These are phyloP conservation scores for Pemphredon lugubris DNA, from an alignment of 2,888 invertebrate species.

Conservation along the genomic window DNA sequence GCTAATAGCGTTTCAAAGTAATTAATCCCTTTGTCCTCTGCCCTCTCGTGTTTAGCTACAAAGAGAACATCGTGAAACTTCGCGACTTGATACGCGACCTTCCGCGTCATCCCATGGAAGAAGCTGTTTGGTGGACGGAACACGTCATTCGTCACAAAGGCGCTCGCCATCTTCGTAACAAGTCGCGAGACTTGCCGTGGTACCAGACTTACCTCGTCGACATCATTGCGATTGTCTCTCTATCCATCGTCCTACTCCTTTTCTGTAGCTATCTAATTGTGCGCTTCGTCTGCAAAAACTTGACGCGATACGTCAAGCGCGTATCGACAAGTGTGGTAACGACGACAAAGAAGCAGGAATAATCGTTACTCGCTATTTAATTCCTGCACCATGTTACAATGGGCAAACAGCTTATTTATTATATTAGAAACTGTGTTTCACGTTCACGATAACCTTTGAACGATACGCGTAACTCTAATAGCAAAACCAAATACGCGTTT, in stretches of 20 bases:
- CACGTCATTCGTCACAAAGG: slow-evolving; percentile 67
- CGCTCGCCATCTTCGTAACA: slow-evolving; percentile 51
- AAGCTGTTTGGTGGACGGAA: slow-evolving; percentile 65
- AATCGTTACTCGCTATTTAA: neutral
- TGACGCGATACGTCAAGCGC: neutral
- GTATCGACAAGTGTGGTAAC: too few relatives aligned
- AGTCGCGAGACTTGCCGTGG: slow-evolving; percentile 42
- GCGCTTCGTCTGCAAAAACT: neutral
- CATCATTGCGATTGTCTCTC: neutral
- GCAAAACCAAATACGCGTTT: too few relatives aligned
- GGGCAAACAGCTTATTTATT: too few relatives aligned
- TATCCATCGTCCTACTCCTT: neutral
- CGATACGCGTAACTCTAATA: too few relatives aligned
- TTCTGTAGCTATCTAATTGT: neutral
- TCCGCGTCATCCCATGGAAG: slow-evolving; percentile 52
- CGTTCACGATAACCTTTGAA: too few relatives aligned
- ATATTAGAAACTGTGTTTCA: too few relatives aligned
- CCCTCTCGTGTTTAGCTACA: slow-evolving; percentile 57
- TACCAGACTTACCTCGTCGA: slow-evolving; percentile 41
- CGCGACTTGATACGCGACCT: slow-evolving; percentile 48
- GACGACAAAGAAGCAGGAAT: slow-evolving; percentile 9
- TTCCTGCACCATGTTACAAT: too few relatives aligned
- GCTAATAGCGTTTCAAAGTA: slow-evolving; percentile 38
- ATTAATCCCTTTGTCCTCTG: slow-evolving; percentile 38
- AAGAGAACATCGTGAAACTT: slow-evolving; percentile 54